Conservation (phyloP, 2,113 vertebrate genomes). For the Neolamprologus caudopunctatus region DNA sequence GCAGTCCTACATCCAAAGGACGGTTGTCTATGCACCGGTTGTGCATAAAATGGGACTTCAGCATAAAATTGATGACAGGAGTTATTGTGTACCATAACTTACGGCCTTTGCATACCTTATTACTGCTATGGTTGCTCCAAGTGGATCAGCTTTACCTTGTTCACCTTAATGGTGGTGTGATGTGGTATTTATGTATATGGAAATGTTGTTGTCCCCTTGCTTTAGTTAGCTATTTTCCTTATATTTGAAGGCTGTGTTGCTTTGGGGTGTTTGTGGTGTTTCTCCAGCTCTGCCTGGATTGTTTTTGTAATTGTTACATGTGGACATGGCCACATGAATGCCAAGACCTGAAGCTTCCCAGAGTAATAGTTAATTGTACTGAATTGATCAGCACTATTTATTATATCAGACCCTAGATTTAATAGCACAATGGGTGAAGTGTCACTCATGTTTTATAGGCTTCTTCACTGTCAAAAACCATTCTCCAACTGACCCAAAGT, state of each 20-base stretch:
- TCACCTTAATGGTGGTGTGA: not conserved
- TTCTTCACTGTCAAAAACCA: not conserved
- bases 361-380: not conserved
- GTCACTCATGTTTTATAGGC: not conserved
- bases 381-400: not conserved
- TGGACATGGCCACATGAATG: not conserved
- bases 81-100: not conserved
- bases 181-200: not conserved
- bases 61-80: not conserved
- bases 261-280: not conserved
- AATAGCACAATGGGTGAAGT: not conserved
- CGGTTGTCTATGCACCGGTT: not conserved
- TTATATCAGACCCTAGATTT: not conserved
- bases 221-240: not conserved
- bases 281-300: not conserved
- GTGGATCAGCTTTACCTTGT: not conserved
- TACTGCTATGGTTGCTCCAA: not conserved
- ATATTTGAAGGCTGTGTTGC: not conserved
- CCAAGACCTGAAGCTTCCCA: not conserved
- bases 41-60: not conserved
- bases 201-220: not conserved
- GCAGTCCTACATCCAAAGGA: not conserved
- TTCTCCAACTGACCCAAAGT: not conserved
- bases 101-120: not conserved
- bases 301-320: not conserved